phyloP scores from a whole-genome alignment of 2,888 invertebrate species.

The Bursaphelenchus okinawaensis region DNA sequence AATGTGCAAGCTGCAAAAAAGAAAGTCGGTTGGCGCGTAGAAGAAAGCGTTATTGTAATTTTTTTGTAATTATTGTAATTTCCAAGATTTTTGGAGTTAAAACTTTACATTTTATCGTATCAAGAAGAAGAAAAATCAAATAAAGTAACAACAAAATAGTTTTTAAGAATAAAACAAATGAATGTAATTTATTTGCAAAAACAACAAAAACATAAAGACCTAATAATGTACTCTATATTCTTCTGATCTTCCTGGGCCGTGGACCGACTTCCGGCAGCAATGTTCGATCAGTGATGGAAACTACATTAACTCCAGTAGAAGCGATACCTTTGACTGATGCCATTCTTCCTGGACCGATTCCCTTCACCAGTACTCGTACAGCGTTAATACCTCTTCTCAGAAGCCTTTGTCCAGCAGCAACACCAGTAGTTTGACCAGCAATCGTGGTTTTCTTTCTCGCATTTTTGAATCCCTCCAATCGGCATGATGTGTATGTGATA shows the following conservation, averaged over 20 bases:
- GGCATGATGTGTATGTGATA: constrained; percentile 60
- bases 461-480: constrained; percentile 88
- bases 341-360: constrained; percentile 63
- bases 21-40: too few species aligned
- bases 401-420: constrained; percentile 67
- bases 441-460: constrained; percentile 90
- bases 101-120: too few species aligned
- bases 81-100: too few species aligned
- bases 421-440: constrained; percentile 88
- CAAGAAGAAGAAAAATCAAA: neutral
- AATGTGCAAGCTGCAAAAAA: too few species aligned
- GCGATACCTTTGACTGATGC: constrained; percentile 85
- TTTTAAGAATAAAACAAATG: neutral
- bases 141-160: constrained; percentile 1
- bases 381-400: constrained; percentile 56
- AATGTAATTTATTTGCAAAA: neutral
- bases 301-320: constrained; percentile 80
- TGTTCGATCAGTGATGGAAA: constrained; percentile 87
- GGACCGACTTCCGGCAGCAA: constrained; percentile 72
- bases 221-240: too few species aligned
- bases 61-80: too few species aligned
- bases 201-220: neutral
- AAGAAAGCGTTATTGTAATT: too few species aligned
- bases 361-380: constrained; percentile 57
- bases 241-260: constrained; percentile 76